Evolutionary conservation across 2,888 invertebrate genomes (phyloP).

Genomic region (Scrobipalpa costella): DNA sequence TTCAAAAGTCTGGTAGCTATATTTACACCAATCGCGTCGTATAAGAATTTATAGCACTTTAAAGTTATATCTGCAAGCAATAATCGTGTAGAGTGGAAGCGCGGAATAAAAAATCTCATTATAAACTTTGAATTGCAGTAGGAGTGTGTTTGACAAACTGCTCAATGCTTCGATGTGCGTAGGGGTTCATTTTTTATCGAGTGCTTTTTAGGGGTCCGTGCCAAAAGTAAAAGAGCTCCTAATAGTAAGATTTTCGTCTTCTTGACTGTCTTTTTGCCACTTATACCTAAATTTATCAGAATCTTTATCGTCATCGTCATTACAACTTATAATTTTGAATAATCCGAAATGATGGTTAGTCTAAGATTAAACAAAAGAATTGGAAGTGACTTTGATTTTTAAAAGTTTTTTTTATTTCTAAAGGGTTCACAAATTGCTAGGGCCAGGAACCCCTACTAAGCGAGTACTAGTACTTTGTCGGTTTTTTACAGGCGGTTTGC

Average conservation of each 20-base stretch:
- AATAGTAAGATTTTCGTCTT: not conserved
- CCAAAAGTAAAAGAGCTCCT: not conserved
- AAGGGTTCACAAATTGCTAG: not conserved
- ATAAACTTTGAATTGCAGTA: constrained; percentile 49
- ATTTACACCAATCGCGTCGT: not conserved
- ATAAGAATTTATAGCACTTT: constrained; percentile 25
- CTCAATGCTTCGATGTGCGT: constrained; percentile 35
- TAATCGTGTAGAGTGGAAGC: constrained; percentile 34
- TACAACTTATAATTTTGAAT: too few species aligned
- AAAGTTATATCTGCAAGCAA: constrained; percentile 31
- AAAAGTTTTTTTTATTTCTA: not conserved
- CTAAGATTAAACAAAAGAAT: too few species aligned
- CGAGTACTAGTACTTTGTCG: not conserved
- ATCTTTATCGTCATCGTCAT: too few species aligned
- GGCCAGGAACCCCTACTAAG: not conserved
- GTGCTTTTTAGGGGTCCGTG: constrained; percentile 24
- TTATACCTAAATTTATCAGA: too few species aligned
- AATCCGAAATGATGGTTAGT: too few species aligned
- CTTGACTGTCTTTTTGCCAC: too few species aligned
- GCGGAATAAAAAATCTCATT: constrained; percentile 43
- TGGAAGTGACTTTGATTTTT: too few species aligned
- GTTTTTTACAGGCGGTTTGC: constrained; percentile 55
- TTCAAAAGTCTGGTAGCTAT: not conserved
- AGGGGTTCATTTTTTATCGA: constrained; percentile 44
- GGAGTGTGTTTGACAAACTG: constrained; percentile 51